phyloP scores from a whole-genome alignment of 1,140 invertebrate genomes.

The Bombus sylvicola region DNA sequence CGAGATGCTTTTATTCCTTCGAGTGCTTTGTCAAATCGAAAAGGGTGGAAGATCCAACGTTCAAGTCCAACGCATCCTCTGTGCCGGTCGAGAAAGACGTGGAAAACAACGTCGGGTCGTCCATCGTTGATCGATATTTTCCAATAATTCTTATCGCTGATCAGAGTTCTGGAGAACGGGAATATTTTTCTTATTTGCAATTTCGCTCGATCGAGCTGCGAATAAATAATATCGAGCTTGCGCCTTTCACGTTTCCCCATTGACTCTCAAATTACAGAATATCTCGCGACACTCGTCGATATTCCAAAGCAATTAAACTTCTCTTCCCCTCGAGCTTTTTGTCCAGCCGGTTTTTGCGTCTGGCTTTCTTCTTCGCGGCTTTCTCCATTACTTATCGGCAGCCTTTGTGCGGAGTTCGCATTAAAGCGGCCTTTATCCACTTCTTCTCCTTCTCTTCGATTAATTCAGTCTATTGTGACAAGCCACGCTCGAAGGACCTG shows the following conservation, averaged over 20 bases:
- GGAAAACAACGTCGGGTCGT: background rate
- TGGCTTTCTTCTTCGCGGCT: slow-evolving; percentile 18
- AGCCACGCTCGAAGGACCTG: background rate
- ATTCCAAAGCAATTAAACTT: slow-evolving; percentile 69
- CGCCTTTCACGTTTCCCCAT: slow-evolving; percentile 42
- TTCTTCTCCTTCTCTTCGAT: background rate
- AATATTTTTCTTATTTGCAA: slow-evolving; percentile 18
- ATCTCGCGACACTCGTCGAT: slow-evolving; percentile 59
- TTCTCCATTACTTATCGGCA: slow-evolving; percentile 17
- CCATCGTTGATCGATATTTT: background rate
- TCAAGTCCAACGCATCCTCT: background rate
- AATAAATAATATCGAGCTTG: slow-evolving; percentile 56
- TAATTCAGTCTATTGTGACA: slow-evolving; percentile 22
- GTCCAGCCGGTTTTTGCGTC: slow-evolving; percentile 17
- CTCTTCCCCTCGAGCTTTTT: slow-evolving; percentile 42
- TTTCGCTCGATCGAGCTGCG: slow-evolving; percentile 18
- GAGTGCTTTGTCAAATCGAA: background rate
- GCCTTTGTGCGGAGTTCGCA: slow-evolving; percentile 12
- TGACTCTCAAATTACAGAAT: slow-evolving; percentile 59
- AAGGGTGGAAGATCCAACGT: background rate
- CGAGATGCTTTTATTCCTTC: background rate
- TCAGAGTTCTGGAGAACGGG: background rate
- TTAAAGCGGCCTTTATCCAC: slow-evolving; percentile 1
- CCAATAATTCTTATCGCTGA: background rate
- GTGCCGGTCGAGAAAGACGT: background rate